Conservation (phyloP, 2,888 invertebrate species). For the Crepidodera aurea region DNA sequence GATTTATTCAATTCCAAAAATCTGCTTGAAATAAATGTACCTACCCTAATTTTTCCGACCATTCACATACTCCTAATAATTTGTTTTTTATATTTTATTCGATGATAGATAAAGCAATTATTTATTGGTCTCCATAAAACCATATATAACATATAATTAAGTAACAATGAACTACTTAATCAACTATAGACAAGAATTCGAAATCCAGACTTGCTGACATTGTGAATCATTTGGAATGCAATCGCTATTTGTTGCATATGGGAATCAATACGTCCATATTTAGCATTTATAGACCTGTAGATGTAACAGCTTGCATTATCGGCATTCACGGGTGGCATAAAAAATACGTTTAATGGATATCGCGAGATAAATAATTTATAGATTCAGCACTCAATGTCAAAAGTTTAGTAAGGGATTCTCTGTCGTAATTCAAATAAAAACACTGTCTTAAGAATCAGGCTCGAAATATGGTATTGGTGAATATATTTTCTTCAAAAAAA, state of each 20-base stretch:
- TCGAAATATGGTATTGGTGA: too few relatives aligned
- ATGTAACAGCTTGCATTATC: not conserved
- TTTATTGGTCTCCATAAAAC: not conserved
- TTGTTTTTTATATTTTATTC: too few relatives aligned
- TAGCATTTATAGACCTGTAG: not conserved
- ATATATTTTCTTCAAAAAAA: too few relatives aligned
- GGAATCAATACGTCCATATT: not conserved
- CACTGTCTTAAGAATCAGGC: too few relatives aligned
- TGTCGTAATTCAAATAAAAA: too few relatives aligned
- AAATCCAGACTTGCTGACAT: not conserved
- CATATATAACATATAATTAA: not conserved
- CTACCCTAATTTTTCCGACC: too few relatives aligned
- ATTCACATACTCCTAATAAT: too few relatives aligned
- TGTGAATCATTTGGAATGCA: slow-evolving; percentile 4
- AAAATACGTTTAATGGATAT: not conserved
- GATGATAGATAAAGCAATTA: not conserved
- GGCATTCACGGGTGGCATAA: not conserved
- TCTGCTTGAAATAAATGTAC: too few relatives aligned
- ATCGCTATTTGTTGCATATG: not conserved
- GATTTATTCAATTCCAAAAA: too few relatives aligned
- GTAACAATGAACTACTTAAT: not conserved
- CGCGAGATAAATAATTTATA: not conserved
- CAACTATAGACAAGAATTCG: not conserved
- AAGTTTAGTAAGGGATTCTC: too few relatives aligned
- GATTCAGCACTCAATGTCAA: not conserved